Conservation (phyloP, 2,113 vertebrate genomes). For the Pseudorasbora parva region DNA sequence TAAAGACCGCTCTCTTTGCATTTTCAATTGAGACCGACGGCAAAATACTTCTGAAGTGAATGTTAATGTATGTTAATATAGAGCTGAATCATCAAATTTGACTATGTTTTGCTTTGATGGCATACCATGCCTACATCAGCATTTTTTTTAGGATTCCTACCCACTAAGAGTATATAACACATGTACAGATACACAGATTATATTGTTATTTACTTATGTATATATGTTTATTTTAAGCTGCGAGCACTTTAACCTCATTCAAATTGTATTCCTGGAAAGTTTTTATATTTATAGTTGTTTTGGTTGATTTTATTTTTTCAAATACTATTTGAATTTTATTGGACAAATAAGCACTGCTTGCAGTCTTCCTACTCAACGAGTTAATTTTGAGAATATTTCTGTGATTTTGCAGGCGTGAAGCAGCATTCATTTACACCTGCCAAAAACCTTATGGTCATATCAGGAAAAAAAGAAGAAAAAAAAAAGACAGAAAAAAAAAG, state of each 20-base stretch:
- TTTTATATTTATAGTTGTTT: not conserved
- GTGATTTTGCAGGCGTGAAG: not conserved
- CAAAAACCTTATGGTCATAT: constrained; percentile 23
- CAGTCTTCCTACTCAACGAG: not conserved
- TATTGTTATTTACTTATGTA: not conserved
- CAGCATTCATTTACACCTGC: constrained; percentile 31
- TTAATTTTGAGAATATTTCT: not conserved
- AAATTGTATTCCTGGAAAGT: not conserved
- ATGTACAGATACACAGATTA: constrained; percentile 13
- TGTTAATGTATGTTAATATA: constrained; percentile 67
- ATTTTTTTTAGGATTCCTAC: constrained; percentile 32
- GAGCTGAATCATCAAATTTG: constrained; percentile 67
- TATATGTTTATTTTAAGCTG: not conserved
- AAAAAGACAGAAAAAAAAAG: not conserved
- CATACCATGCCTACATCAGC: constrained; percentile 62
- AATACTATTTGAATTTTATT: not conserved
- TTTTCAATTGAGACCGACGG: constrained; percentile 69
- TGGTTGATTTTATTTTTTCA: not conserved
- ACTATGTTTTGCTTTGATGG: constrained; percentile 57
- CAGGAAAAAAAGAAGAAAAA: too few species aligned
- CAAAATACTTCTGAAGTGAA: constrained; percentile 66
- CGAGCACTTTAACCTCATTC: not conserved
- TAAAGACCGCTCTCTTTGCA: constrained; percentile 64
- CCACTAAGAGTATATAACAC: not conserved
- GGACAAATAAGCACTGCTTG: not conserved